Percentiles rank a stretch among this genome's conserved stretches.
phyloP scores from a whole-genome alignment of 1,140 invertebrate genomes.

The Drosophila ogumai region DNA sequence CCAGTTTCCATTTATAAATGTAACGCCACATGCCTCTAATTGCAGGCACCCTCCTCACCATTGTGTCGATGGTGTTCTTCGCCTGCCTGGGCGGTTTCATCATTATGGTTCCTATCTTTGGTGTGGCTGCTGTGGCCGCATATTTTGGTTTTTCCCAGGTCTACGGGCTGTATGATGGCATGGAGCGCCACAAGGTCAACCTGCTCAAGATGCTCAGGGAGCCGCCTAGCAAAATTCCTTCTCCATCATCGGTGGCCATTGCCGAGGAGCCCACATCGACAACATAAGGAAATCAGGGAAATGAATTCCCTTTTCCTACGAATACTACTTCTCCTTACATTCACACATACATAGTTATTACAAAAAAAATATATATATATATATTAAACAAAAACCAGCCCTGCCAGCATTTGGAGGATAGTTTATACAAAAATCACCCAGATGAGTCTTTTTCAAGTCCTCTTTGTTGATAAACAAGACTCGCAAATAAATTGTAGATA shows the following conservation, averaged over 20 bases:
- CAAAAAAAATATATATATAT: not conserved
- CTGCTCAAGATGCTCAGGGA: constrained; percentile 34
- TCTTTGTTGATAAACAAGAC: not conserved
- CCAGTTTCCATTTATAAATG: not conserved
- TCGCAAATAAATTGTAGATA: not conserved
- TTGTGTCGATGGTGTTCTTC: constrained; percentile 69
- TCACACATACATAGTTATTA: not conserved
- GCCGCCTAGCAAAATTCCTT: not conserved
- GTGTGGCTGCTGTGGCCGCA: constrained; percentile 48
- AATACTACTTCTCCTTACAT: not conserved
- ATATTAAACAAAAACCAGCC: constrained; percentile 12
- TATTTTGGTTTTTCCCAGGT: constrained; percentile 76
- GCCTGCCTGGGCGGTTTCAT: constrained; percentile 67
- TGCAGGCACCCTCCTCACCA: constrained; percentile 73
- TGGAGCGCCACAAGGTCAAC: constrained; percentile 29
- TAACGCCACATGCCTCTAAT: not conserved
- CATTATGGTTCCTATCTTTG: constrained; percentile 59
- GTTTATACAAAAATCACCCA: not conserved
- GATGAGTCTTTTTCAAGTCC: not conserved
- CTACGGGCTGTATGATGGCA: constrained; percentile 47
- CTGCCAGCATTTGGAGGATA: not conserved
- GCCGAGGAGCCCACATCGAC: constrained; percentile 8
- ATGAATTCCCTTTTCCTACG: not conserved
- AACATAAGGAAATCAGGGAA: not conserved
- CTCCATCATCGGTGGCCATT: not conserved